These are phyloP conservation scores for Remorina albescens DNA, from an alignment of 2,797 vertebrate species.

Conservation along the genomic window DNA sequence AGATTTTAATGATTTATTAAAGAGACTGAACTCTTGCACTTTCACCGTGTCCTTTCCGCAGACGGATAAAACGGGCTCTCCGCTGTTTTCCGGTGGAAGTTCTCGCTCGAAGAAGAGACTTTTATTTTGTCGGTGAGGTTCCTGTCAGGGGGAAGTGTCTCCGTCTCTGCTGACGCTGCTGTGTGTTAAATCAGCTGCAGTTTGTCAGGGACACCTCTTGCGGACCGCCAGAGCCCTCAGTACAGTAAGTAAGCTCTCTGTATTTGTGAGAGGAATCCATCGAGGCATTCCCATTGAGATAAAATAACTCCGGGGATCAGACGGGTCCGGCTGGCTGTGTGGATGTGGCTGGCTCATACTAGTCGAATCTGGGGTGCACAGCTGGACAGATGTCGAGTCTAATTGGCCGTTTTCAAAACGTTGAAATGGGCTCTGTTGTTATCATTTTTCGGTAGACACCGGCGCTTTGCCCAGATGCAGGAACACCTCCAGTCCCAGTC, in stretches of 20 bases:
- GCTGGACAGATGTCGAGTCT: constrained; percentile 68
- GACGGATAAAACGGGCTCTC: rapidly evolving
- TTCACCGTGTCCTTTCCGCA: rapidly evolving
- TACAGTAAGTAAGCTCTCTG: constrained; percentile 74
- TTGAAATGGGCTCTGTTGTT: neutral
- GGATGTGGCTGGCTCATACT: constrained; percentile 81
- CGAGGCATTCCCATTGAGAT: neutral
- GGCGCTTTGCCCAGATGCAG: constrained; percentile 6
- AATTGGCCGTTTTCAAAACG: constrained; percentile 16
- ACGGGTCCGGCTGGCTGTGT: constrained; percentile 47
- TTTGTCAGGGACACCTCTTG: constrained; percentile 73
- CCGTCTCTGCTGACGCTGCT: constrained; percentile 47
- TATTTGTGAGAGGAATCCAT: neutral
- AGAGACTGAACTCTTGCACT: rapidly evolving
- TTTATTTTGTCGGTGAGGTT: constrained; percentile 69
- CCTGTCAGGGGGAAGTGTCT: constrained; percentile 28
- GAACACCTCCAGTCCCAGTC: constrained; percentile 48
- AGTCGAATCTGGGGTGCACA: constrained; percentile 78
- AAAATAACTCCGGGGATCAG: too few species aligned
- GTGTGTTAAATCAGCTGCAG: constrained; percentile 75
- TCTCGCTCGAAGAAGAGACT: neutral
- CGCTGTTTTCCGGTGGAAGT: neutral
- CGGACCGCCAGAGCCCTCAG: constrained; percentile 73
- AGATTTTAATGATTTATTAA: rapidly evolving
- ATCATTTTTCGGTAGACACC: neutral